Conservation (phyloP, 2,888 invertebrate species). For the Anthoptus insignis region DNA sequence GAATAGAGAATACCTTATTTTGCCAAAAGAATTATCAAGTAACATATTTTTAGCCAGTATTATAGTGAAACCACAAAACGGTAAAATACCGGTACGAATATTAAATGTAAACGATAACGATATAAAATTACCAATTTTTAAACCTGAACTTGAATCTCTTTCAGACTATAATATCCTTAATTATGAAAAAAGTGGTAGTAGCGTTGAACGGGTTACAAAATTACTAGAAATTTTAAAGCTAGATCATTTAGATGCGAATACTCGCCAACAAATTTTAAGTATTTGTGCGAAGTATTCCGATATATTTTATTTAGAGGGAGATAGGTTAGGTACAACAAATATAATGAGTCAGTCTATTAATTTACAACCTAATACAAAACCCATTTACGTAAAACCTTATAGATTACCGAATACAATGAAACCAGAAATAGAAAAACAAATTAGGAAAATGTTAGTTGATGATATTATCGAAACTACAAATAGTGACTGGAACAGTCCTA, state of each 20-base stretch:
- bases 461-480: slow-evolving; percentile 55
- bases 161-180: neutral
- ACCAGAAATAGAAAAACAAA: slow-evolving; percentile 55
- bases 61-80: neutral
- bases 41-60: slow-evolving; percentile 4
- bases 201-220: neutral
- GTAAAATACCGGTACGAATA: slow-evolving; percentile 18
- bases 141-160: neutral
- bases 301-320: neutral
- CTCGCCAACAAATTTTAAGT: neutral
- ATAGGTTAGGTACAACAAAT: neutral
- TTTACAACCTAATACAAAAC: neutral
- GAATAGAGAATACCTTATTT: slow-evolving; percentile 3
- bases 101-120: slow-evolving; percentile 3
- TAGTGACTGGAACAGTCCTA: slow-evolving; percentile 37
- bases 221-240: neutral
- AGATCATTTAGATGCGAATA: slow-evolving; percentile 1
- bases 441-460: slow-evolving; percentile 50
- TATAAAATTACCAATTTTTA: neutral
- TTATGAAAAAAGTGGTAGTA: neutral
- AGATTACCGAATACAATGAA: slow-evolving; percentile 51
- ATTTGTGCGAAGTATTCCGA: neutral
- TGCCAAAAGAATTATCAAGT: neutral
- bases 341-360: neutral
- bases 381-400: slow-evolving; percentile 37